Evolutionary conservation across 2,113 vertebrate species (phyloP), one percentile per base, ranked within the genome.

Genomic region (Pelecanus crispus): DNA sequence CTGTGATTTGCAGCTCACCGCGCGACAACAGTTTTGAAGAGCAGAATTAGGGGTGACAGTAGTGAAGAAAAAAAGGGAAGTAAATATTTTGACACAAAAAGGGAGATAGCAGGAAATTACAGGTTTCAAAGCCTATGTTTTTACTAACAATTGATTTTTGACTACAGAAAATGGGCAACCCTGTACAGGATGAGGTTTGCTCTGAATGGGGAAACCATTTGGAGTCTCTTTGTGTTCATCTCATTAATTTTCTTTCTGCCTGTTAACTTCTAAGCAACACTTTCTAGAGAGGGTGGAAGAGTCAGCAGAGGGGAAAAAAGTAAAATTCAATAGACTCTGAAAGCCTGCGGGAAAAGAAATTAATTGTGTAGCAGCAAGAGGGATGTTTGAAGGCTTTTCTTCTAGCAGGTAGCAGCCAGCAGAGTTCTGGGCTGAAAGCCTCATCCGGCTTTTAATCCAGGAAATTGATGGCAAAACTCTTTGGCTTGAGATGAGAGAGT

Each of bases 251-350:
- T 82, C 19, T 79, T 90, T 92, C 86, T 70, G 89, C 86, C 71
- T 77, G 68, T 86, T 85, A 95, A 84, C 81, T 78, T 95, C 61
- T n/a, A 90, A 87, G 81, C 82, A 94, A 70, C 68, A 2, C 63
- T 95, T 93, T 87, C 31, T 58, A 65, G 91, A 93, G 87, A 84
- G 59, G 91, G 50, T 58, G 50, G 77, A 83, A 77, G 84, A 95
- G 77, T 71, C 88, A 83, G 72, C 72, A 61, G 62, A 74, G 81
- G 74, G 45, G 40, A 16, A 53, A 32, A 38, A 81, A 50, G 63
- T 83, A 79, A 92, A 78, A 92, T 95, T 81, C 94, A 81, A 85
- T 85, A 88, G 86, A 72, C 40, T 85, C 50, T 78, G 92, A 92
- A 90, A 96, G 90, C 70, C 81, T 92, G 67, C 29, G 6, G 82